These are phyloP conservation scores for Sanderia malayensis DNA, from an alignment of 30 jellyfish, hydroid and myxozoan species.

Conservation along the genomic window DNA sequence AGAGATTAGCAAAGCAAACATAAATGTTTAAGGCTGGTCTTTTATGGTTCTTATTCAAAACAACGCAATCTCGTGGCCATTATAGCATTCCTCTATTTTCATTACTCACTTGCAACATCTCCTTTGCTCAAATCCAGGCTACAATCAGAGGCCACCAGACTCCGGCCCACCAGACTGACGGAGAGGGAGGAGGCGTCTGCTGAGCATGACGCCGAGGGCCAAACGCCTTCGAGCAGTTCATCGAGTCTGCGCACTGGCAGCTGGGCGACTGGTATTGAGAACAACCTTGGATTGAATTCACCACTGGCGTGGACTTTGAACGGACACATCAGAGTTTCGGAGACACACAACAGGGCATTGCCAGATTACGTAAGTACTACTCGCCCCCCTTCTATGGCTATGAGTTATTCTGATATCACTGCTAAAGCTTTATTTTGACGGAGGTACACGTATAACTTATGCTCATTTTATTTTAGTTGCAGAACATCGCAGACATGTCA, in stretches of 20 bases:
- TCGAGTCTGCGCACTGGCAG: neutral
- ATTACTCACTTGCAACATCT: neutral
- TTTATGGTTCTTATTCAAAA: no score
- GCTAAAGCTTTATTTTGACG: no score
- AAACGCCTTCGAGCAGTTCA: neutral
- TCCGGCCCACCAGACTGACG: constrained; percentile 43
- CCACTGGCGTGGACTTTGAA: constrained; percentile 93
- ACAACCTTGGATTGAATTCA: constrained; percentile 25
- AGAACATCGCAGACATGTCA: constrained; percentile 50
- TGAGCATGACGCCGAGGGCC: neutral
- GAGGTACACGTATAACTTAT: no score
- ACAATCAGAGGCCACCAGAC: neutral
- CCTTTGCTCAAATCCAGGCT: constrained; percentile 10
- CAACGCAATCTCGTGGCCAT: no score
- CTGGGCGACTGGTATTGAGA: constrained; percentile 24
- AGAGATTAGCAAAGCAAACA: no score
- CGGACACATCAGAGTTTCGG: constrained; percentile 75
- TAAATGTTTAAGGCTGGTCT: no score
- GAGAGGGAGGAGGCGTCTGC: neutral
- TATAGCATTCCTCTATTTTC: no score
- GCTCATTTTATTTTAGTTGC: constrained; percentile 40
- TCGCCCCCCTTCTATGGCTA: no score
- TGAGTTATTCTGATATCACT: no score
- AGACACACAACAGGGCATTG: constrained; percentile 45
- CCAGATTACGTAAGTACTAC: constrained; percentile 73